Base-by-base conservation (phyloP, 2,888 invertebrate genomes). In the Mesoligia furuncula region DNA sequence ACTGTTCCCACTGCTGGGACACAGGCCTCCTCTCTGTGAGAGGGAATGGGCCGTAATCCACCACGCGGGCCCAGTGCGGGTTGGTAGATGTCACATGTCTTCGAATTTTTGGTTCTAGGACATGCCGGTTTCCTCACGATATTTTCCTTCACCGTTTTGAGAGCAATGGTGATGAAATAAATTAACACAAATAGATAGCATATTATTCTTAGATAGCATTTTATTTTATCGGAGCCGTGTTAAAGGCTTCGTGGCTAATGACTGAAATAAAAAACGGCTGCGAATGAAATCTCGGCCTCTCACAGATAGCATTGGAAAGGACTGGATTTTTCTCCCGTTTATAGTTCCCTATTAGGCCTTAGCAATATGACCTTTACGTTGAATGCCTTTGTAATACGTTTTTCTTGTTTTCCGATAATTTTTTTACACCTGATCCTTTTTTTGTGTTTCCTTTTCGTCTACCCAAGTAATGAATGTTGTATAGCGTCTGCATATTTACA, bases 201-300 rank as follows among this genome's bases (percentile, higher is more conserved):
- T 31, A 20, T 20, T 31, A 20, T 24, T 48, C 15, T 6, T 27
- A 48, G 3, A 31, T 11, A 36, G 20, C 17, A 64, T 54, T 64
- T 36, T 77, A 65, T 61, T 72, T 4, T 36, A 17, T 36, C 51
- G 24, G n/a, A 13, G 36, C 24, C 66, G 77, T 42, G 24, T 20
- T 51, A n/a, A 70, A 59, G 54, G 31, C 66, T 36, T 68, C 27
- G 45, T 27, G 20, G 66, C 65, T 83, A 80, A 77, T 62, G 79
- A 83, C 24, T 42, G 1, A 17, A 15, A 42, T 17, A 76, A 78
- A 78, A 82, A 54, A 9, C 8, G 8, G 11, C 45, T 62, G 42
- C 7, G 31, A 15, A 13, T 74, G 24, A 78, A 67, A 79, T 62
- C 61, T 71, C 71, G 31, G 59, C 66, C 79, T 64, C 24, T 68